phyloP scores from a whole-genome alignment of 1,140 invertebrate species.

The Sitophilus oryzae region DNA sequence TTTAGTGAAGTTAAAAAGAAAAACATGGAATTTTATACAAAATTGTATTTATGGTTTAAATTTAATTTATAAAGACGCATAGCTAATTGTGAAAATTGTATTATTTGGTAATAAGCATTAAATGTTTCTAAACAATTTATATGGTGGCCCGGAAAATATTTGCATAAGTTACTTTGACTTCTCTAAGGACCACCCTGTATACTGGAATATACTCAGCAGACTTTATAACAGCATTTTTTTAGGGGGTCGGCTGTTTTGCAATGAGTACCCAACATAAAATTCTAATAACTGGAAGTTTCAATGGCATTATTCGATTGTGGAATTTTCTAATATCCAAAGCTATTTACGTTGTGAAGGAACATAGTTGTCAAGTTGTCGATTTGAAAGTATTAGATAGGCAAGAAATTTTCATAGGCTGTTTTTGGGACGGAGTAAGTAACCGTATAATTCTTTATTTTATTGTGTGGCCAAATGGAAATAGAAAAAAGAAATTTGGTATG shows the following conservation, averaged over 20 bases:
- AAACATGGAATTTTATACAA: no score
- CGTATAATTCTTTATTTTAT: no score
- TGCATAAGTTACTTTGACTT: neutral
- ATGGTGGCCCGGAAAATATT: no score
- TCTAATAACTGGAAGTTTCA: conserved; percentile 47
- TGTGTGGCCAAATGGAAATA: no score
- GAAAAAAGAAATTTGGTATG: no score
- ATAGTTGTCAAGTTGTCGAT: conserved; percentile 44
- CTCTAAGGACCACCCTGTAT: neutral
- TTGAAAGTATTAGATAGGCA: conserved; percentile 43
- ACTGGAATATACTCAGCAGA: neutral
- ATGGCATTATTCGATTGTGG: conserved; percentile 48
- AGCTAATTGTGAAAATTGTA: no score
- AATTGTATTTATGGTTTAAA: no score
- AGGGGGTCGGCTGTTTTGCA: conserved; percentile 51
- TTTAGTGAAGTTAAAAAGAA: no score
- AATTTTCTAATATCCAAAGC: conserved; percentile 43
- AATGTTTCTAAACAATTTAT: no score
- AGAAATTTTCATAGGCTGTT: conserved; percentile 45
- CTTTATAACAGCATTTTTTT: no score
- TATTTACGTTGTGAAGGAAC: conserved; percentile 34
- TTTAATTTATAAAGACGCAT: no score
- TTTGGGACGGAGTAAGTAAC: conserved; percentile 47
- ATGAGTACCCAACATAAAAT: conserved; percentile 42
- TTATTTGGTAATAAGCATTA: no score